Evolutionary conservation across 2,888 invertebrate species (phyloP).

Genomic region (Epinotia ramella): DNA sequence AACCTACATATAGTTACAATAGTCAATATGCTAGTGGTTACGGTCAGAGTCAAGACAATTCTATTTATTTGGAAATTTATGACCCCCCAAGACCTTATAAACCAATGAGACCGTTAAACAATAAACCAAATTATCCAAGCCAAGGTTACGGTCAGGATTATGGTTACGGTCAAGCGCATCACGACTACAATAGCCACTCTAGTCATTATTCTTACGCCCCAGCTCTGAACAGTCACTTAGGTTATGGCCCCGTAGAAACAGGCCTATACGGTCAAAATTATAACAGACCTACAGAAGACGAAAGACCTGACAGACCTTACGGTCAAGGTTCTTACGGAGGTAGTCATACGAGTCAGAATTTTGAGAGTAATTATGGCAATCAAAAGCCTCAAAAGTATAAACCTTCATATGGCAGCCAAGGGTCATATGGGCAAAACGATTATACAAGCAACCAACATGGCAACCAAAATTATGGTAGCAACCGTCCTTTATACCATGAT

Average conservation of each 20-base stretch:
- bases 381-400: constrained; percentile 45
- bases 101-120: constrained; percentile 55
- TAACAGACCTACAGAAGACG: constrained; percentile 50
- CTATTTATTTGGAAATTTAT: constrained; percentile 71
- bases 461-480: constrained; percentile 46
- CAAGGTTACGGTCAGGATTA: constrained; percentile 55
- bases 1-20: constrained; percentile 62
- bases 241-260: constrained; percentile 48
- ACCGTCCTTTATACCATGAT: constrained; percentile 36
- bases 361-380: constrained; percentile 44
- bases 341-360: constrained; percentile 19
- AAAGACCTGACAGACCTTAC: constrained; percentile 42
- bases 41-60: constrained; percentile 68
- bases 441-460: constrained; percentile 43
- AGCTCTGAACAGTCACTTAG: constrained; percentile 55
- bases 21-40: constrained; percentile 71
- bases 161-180: constrained; percentile 57
- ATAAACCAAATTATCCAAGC: constrained; percentile 59
- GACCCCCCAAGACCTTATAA: constrained; percentile 74
- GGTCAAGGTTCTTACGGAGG: constrained; percentile 46
- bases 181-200: constrained; percentile 60
- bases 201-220: constrained; percentile 61
- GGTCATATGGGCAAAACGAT: constrained; percentile 49
- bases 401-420: constrained; percentile 46
- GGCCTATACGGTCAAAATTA: constrained; percentile 48